Conservation (phyloP, 2,888 invertebrate genomes). For the Plutella xylostella region DNA sequence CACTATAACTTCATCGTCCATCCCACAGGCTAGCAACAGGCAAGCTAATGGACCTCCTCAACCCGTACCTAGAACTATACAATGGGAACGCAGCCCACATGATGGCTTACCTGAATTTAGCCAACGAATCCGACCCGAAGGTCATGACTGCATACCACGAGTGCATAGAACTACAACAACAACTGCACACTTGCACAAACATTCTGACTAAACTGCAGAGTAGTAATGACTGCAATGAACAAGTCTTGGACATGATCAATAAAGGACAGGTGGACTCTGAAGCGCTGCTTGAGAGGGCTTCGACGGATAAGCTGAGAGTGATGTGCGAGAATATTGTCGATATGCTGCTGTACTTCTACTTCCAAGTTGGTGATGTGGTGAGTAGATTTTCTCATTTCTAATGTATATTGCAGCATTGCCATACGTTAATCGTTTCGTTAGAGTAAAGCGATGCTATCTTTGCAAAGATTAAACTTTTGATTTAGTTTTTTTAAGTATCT, state of each 20-base stretch:
- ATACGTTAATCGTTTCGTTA: not conserved
- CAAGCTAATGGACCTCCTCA: conserved; percentile 82
- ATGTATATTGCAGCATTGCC: not conserved
- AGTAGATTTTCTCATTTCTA: not conserved
- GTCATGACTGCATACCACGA: conserved; percentile 71
- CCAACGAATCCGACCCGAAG: conserved; percentile 71
- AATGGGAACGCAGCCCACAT: conserved; percentile 85
- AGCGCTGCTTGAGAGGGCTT: conserved; percentile 69
- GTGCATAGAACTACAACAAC: conserved; percentile 89
- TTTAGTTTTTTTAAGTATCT: too few species aligned
- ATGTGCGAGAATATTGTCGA: conserved; percentile 86
- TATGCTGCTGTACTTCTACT: conserved; percentile 79
- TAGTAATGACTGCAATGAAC: conserved; percentile 46
- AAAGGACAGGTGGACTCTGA: conserved; percentile 44
- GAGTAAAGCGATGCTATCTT: too few species aligned
- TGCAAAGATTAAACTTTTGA: too few species aligned
- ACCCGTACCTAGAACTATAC: conserved; percentile 82
- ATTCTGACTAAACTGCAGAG: conserved; percentile 81
- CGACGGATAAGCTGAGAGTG: conserved; percentile 86
- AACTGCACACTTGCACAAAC: conserved; percentile 85
- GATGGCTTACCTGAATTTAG: conserved; percentile 82
- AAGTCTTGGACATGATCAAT: conserved; percentile 37
- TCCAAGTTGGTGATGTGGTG: conserved; percentile 52
- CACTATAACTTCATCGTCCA: conserved; percentile 9
- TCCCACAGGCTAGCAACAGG: conserved; percentile 87